phyloP scores from a whole-genome alignment of 2,113 vertebrate species.

The Anguilla rostrata region DNA sequence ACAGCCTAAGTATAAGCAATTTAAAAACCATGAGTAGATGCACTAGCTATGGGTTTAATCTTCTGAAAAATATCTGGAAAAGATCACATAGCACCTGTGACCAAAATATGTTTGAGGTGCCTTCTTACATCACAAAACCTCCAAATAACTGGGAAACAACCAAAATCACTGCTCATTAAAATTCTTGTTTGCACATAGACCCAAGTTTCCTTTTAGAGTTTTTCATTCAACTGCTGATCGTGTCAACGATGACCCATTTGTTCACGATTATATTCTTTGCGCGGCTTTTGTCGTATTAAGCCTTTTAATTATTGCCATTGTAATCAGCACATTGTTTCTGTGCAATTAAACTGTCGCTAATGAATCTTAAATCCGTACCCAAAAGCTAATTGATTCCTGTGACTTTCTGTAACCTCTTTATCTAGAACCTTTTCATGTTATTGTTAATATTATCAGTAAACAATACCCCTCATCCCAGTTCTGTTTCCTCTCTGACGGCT shows the following conservation, averaged over 20 bases:
- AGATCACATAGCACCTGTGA: background rate
- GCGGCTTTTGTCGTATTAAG: conserved; percentile 55
- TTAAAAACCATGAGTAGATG: background rate
- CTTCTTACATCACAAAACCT: background rate
- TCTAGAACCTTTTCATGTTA: conserved; percentile 47
- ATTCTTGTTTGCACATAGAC: background rate
- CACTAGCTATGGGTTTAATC: background rate
- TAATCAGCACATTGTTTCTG: conserved; percentile 62
- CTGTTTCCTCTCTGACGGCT: conserved; percentile 20
- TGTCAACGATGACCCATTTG: conserved; percentile 62
- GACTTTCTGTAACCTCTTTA: conserved; percentile 57
- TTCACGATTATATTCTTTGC: conserved; percentile 52
- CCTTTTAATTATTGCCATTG: conserved; percentile 64
- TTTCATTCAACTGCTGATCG: conserved; percentile 56
- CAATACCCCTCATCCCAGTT: conserved; percentile 27
- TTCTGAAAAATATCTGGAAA: background rate
- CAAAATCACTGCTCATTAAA: conserved; percentile 16
- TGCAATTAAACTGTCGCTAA: conserved; percentile 66
- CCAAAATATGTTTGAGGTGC: background rate
- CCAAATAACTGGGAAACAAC: background rate
- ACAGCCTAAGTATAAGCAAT: background rate
- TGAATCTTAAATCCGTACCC: conserved; percentile 60
- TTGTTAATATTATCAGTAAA: conserved; percentile 45
- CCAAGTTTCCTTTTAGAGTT: conserved; percentile 35
- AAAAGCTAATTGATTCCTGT: conserved; percentile 62